Evolutionary conservation across 92 coral and sea anemone species (phyloP), one percentile per base, ranked within the genome.

Genomic region (Zoanthus solanderi): DNA sequence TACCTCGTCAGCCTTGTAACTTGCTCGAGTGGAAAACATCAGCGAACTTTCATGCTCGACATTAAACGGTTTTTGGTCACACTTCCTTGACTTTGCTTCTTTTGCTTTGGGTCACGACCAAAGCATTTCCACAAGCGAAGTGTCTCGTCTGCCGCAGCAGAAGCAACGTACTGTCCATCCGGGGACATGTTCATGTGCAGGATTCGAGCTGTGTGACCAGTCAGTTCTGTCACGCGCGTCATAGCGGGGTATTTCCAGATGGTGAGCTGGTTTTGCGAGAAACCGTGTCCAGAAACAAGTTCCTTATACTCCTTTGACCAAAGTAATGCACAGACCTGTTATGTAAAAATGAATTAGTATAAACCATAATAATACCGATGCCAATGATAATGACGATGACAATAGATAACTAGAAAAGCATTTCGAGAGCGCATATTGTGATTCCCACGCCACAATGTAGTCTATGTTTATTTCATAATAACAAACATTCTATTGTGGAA

Each of bases 231-330:
- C 48, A 96, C 95, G 9, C 97, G 93, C 66, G 98, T 76, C 98
- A 96, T 95, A 56, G 91, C 83, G 0, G 99, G 99, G 87, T 96
- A 95, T 84, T 96, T 96, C 99, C 99, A 96, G 72, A 96, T 93
- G 54, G 96, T 90, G 46, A 96, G 91, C 79, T 96, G 99, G 85
- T 95, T 87, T 76, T 92, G 94, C 23, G 99, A 93, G 85, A 91
- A 96, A 16, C 99, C 99, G 83, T 96, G 99, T 7, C 96, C 98
- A 56, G 99, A 92, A 14, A 96, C 67, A 72, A 96, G 79, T 83
- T 96, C 99, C 46, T 91, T 95, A 92, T 95, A 94, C 46, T 93
- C 95, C 52, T 90, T 84, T 61, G 99, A 96, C 99, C 99, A 96
- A 87, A 96, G 42, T n/a, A 96, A 78, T 10, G 92, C 93, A 11